Percentiles rank a stretch among this genome's conserved stretches.
These are phyloP conservation scores for Drosophila bunnanda DNA, from an alignment of 2,888 invertebrate species.

Conservation along the genomic window DNA sequence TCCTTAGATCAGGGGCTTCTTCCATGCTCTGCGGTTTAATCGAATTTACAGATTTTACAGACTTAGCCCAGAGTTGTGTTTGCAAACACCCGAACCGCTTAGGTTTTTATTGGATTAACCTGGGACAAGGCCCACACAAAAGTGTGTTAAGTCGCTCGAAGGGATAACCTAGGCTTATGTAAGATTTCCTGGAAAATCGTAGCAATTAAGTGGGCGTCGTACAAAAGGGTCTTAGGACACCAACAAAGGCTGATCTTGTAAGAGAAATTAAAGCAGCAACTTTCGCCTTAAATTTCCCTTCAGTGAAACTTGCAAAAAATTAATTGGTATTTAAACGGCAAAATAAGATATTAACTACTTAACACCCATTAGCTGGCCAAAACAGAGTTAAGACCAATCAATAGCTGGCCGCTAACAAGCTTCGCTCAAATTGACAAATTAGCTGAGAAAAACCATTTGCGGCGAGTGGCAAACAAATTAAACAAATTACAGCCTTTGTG, in stretches of 20 bases:
- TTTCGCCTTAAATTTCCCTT: constrained; percentile 51
- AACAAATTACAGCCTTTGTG: constrained; percentile 62
- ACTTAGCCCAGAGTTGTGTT: constrained; percentile 55
- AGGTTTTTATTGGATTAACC: constrained; percentile 76
- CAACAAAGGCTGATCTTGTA: constrained; percentile 31
- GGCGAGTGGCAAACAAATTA: constrained; percentile 58
- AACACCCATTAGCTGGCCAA: constrained; percentile 63
- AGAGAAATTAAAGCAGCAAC: neutral
- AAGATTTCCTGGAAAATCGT: constrained; percentile 66
- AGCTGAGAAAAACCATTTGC: constrained; percentile 57
- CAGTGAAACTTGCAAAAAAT: constrained; percentile 18
- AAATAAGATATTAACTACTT: constrained; percentile 69
- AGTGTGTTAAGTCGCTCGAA: constrained; percentile 67
- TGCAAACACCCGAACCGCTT: constrained; percentile 66
- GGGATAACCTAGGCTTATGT: constrained; percentile 47
- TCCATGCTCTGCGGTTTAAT: constrained; percentile 82
- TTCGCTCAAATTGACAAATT: constrained; percentile 75
- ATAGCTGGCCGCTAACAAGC: constrained; percentile 43
- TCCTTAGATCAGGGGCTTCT: constrained; percentile 19
- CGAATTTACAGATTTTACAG: constrained; percentile 71
- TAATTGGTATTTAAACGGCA: constrained; percentile 45
- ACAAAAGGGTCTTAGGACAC: constrained; percentile 61
- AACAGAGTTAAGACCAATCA: constrained; percentile 17
- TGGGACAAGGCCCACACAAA: constrained; percentile 40
- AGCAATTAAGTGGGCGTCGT: constrained; percentile 40